phyloP scores from a whole-genome alignment of 2,797 vertebrate genomes.

The Typhlichthys subterraneus region DNA sequence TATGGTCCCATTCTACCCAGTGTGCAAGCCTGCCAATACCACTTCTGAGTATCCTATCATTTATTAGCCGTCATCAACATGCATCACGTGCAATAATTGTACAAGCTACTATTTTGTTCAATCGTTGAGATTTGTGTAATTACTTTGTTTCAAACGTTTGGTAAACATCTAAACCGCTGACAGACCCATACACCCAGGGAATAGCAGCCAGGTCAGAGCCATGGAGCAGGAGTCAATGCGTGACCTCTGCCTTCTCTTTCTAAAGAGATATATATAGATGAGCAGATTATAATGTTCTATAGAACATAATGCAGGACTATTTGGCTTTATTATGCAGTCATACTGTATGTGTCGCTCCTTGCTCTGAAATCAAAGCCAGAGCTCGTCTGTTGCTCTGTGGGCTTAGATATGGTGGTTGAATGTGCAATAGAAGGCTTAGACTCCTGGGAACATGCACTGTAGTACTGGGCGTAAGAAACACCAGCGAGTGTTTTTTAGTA shows the following conservation, averaged over 20 bases:
- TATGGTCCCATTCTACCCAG: slow-evolving; percentile 13
- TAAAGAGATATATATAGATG: slow-evolving; percentile 13
- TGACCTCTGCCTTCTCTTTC: slow-evolving; percentile 50
- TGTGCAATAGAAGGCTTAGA: slow-evolving; percentile 57
- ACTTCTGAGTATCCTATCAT: slow-evolving; percentile 16
- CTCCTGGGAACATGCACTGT: slow-evolving; percentile 73
- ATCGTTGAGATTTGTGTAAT: slow-evolving; percentile 18
- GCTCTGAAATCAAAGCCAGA: slow-evolving; percentile 49
- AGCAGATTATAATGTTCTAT: not conserved
- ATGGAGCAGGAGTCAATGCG: slow-evolving; percentile 23
- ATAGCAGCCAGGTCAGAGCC: slow-evolving; percentile 54
- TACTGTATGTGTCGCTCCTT: slow-evolving; percentile 41
- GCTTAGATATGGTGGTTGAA: slow-evolving; percentile 54
- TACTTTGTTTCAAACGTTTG: slow-evolving; percentile 26
- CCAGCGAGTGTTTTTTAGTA: slow-evolving; percentile 68
- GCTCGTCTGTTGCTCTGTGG: slow-evolving; percentile 38
- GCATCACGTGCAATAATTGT: not conserved
- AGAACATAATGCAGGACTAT: slow-evolving; percentile 27
- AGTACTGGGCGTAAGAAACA: slow-evolving; percentile 61
- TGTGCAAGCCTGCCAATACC: slow-evolving; percentile 12
- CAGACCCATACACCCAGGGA: slow-evolving; percentile 38
- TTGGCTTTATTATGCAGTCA: slow-evolving; percentile 47
- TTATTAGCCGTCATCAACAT: slow-evolving; percentile 13
- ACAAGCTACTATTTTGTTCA: slow-evolving; percentile 11
- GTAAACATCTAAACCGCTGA: slow-evolving; percentile 47